Percentiles rank a stretch among this genome's conserved stretches.
Evolutionary conservation across 2,888 invertebrate species (phyloP).

Genomic region (Polyploca ridens): DNA sequence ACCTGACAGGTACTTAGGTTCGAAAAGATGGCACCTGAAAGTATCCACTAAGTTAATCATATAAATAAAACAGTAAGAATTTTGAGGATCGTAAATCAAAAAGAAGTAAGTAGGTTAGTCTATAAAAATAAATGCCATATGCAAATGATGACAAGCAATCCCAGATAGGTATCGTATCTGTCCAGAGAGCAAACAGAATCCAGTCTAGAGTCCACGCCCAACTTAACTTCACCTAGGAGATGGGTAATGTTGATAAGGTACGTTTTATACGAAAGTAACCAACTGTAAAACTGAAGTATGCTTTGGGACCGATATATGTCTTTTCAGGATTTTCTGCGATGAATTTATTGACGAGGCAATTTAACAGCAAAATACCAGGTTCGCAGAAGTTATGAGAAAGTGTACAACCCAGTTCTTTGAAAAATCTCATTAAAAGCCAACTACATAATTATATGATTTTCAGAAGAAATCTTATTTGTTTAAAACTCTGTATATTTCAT

Average conservation of each 20-base stretch:
- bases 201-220: neutral
- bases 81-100: too few species aligned
- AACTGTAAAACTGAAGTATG: slow-evolving; percentile 3
- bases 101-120: too few species aligned
- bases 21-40: too few species aligned
- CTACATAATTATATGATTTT: neutral
- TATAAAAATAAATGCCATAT: neutral
- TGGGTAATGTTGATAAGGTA: slow-evolving; percentile 3
- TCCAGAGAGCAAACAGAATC: neutral
- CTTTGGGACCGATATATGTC: slow-evolving; percentile 7
- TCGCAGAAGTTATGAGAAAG: neutral
- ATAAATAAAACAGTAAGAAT: too few species aligned
- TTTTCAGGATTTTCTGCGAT: neutral
- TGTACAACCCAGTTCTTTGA: neutral
- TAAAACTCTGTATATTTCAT: neutral
- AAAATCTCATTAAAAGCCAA: neutral
- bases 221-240: neutral
- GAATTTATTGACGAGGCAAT: neutral
- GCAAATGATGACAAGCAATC: neutral
- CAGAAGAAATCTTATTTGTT: neutral
- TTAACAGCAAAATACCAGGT: neutral
- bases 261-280: slow-evolving; percentile 7
- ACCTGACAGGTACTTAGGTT: too few species aligned
- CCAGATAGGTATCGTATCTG: neutral
- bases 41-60: too few species aligned